Conservation (phyloP, 23 tunicate genomes). For the Trididemnum nubilum region DNA sequence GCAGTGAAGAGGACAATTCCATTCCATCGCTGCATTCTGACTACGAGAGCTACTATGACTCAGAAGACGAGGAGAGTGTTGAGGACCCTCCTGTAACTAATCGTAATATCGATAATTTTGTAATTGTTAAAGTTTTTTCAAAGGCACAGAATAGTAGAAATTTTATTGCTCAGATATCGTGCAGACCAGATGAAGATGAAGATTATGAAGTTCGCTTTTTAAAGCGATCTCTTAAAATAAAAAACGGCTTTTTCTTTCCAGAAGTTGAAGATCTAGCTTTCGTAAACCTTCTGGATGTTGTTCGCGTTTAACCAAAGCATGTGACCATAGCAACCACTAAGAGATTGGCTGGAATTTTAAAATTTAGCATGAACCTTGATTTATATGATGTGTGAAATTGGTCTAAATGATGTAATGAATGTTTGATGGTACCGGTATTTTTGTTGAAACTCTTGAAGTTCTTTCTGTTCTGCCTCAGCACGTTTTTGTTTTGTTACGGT, state of each 20-base stretch:
- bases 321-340: neutral
- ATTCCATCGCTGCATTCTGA: neutral
- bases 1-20: neutral
- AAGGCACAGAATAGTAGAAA: neutral
- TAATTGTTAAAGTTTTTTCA: neutral
- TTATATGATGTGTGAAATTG: neutral
- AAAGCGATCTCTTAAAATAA: neutral
- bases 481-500: too few species aligned
- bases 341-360: too few species aligned
- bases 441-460: neutral
- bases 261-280: neutral
- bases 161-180: neutral
- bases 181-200: slow-evolving; percentile 5
- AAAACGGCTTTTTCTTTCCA: neutral
- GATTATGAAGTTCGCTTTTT: slow-evolving; percentile 7
- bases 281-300: neutral
- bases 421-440: neutral
- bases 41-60: neutral
- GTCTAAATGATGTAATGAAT: slow-evolving; percentile 2
- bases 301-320: neutral
- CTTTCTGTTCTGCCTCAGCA: neutral
- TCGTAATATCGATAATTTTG: neutral
- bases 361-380: too few species aligned
- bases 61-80: neutral
- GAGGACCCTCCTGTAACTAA: neutral